Base-by-base conservation (phyloP, 2,113 vertebrate genomes). In the Petrocephalus microphthalmus region DNA sequence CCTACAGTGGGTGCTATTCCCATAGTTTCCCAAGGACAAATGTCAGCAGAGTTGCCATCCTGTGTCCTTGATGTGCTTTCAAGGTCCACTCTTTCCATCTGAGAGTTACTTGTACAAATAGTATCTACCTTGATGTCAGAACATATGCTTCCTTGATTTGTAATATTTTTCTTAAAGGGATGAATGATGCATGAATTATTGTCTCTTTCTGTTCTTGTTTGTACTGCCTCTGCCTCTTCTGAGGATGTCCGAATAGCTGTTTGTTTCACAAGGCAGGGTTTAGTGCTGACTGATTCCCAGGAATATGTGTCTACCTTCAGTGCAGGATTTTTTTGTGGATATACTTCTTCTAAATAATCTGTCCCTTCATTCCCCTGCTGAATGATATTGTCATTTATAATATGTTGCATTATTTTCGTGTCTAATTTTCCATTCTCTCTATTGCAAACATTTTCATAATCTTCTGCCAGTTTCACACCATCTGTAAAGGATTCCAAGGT, bases 321-420 rank as follows among this genome's bases (percentile, higher is more conserved):
- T 7, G 87, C 87, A 0, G 84, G 87, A 64, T 94, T 94, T 22
- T 93, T 92, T 94, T 92, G 94, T 19, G 91, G 92, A 91, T 93
- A 94, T 7, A 37, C 17, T 13, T 89, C 52, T 85, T 85, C 84
- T 15, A 20, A 53, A 33, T 54, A 7, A 17, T 19, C 37, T 88
- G 20, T 25, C 22, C 82, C 87, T n/a, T 84, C 54, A 17, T 29
- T 19, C 20, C 56, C 37, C 37, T 64, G 13, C 19, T 60, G 19
- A 22, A 29, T 52, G 85, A 64, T n/a, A 47, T 11, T 15, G 22
- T 19, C 84, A 85, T 22, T 17, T 11, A 60, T 33, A 45, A 33
- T 13, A 54, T 86, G 53, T 5, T 47, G 22, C 37, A 6, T 86
- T 47, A 54, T 60, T 86, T 37, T 25, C 33, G 15, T 20, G 20